Evolutionary conservation across 2,888 invertebrate species (phyloP), one percentile per base, ranked within the genome.

Genomic region (Pseudoips prasinana): DNA sequence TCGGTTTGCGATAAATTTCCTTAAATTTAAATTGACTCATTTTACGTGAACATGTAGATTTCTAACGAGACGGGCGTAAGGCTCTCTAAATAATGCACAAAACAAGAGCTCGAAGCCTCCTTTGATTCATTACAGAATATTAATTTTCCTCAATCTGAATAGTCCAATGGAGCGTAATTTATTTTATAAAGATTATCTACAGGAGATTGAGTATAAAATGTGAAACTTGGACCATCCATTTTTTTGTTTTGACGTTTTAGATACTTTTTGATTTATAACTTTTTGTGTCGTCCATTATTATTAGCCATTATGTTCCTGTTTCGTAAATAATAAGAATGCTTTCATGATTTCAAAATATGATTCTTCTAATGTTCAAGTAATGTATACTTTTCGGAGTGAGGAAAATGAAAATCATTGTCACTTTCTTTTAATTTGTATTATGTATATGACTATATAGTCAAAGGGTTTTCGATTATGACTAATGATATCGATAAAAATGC

Each of bases 1-100:
- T 70, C 58, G 33, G 51, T 46, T 33, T 34, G 52, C 57, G 50
- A 43, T 59, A 60, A 66, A 65, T 64, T 57, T 33, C 22, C 30
- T 20, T 33, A 35, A 42, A 36, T 39, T 22, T 31, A 49, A 49
- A 55, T 52, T 39, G 18, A 46, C 49, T 56, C 39, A 43, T 38
- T 47, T 14, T 14, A 3, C 14, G 14, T 14, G 14, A 14, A 14
- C 5, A 14, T 14, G 14, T 14, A 14, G 14, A 5, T 14, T 14
- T 3, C 3, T 3, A 3, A 14, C 14, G 5, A 14, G n/a, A 14
- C 3, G 14, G 5, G 5, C 14, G 14, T 14, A 14, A 42, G 27
- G 32, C 28, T 18, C 24, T 24, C 26, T 55, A 52, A 55, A 59
- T 61, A 58, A 57, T 53, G 41, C 42, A 55, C 39, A 38, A 46